These are phyloP conservation scores for Lepas anatifera DNA, from an alignment of 2,888 invertebrate species.

Conservation along the genomic window DNA sequence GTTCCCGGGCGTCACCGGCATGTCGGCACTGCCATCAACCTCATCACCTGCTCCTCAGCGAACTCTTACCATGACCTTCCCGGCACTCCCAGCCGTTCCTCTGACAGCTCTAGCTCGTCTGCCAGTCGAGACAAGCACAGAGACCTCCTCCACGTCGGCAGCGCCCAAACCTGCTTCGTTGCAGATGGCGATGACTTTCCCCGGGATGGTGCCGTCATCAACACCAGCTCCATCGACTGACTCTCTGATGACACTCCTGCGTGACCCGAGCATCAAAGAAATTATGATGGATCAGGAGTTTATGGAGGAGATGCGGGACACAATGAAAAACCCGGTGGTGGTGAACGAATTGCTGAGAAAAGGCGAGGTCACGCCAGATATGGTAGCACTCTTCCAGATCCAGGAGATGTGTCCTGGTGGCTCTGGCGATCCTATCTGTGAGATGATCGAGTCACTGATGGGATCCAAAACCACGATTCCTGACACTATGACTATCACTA, in stretches of 20 bases:
- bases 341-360: not conserved
- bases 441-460: conserved; percentile 2
- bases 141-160: too few species aligned
- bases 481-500: too few species aligned
- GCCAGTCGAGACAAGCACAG: too few species aligned
- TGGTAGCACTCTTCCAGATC: conserved; percentile 1
- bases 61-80: too few species aligned
- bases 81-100: too few species aligned
- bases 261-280: not conserved
- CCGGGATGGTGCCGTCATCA: too few species aligned
- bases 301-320: not conserved
- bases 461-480: conserved; percentile 15
- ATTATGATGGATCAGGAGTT: not conserved
- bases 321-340: not conserved
- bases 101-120: too few species aligned
- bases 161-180: too few species aligned
- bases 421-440: conserved; percentile 4
- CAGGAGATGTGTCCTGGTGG: not conserved
- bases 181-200: not conserved
- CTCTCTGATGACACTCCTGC: not conserved
- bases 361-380: not conserved
- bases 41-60: too few species aligned
- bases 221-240: not conserved
- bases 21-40: too few species aligned
- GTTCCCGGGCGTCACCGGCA: too few species aligned